A percentile compares a stretch with the other conserved stretches of the same genome.
These are phyloP conservation scores for Protobothrops mucrosquamatus DNA, from an alignment of 2,113 vertebrate species.

Conservation along the genomic window DNA sequence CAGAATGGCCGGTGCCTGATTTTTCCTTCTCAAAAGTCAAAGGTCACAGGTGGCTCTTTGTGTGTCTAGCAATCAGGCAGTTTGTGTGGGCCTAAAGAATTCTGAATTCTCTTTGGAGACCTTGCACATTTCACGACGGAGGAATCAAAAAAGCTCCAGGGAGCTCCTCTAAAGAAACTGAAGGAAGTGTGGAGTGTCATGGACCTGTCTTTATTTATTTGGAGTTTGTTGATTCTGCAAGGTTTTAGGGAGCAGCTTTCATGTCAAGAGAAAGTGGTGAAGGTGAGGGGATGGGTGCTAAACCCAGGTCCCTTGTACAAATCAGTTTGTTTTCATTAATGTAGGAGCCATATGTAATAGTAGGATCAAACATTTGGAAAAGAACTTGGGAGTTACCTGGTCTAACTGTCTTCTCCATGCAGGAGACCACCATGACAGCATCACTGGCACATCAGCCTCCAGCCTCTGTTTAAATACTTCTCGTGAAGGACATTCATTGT, in stretches of 20 bases:
- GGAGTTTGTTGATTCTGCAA: not conserved
- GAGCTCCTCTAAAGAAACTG: not conserved
- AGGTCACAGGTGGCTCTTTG: not conserved
- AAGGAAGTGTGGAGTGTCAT: not conserved
- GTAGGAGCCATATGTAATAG: not conserved
- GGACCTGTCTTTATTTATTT: not conserved
- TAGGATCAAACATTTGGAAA: not conserved
- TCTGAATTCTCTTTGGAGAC: not conserved
- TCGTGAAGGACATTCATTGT: not conserved
- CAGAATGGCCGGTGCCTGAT: not conserved
- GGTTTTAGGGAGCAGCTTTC: not conserved
- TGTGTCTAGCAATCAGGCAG: not conserved
- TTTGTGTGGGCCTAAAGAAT: not conserved
- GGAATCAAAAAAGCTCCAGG: not conserved
- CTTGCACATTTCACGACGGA: not conserved
- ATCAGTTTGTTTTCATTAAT: not conserved
- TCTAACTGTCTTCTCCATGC: not conserved
- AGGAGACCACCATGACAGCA: not conserved
- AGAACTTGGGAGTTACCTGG: not conserved
- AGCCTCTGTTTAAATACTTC: not conserved
- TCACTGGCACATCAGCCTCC: not conserved
- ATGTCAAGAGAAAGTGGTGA: not conserved
- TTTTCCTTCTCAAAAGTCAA: not conserved
- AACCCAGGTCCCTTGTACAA: not conserved
- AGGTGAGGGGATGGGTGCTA: not conserved